Percentiles rank a stretch among this genome's conserved stretches.
phyloP scores from a whole-genome alignment of 1,140 invertebrate species.

The Ridgeia piscesae region DNA sequence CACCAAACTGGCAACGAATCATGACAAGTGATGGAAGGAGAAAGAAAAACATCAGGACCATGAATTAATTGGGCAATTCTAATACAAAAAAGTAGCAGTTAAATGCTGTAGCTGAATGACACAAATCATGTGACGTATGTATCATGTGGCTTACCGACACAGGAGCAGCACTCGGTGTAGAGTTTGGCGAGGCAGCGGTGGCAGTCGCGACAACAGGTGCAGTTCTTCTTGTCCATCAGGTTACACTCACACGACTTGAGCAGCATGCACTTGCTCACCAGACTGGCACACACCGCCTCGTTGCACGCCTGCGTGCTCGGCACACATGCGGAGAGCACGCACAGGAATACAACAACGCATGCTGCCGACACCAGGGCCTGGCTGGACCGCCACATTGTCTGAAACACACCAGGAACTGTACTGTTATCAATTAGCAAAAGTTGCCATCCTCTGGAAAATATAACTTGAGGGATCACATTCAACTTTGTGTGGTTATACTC shows the following conservation, averaged over 20 bases:
- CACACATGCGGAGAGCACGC: constrained; percentile 17
- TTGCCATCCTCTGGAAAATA: too few species aligned
- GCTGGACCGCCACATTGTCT: neutral
- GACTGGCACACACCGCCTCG: constrained; percentile 86
- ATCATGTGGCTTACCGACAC: constrained; percentile 74
- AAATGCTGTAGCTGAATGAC: neutral
- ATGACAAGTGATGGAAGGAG: neutral
- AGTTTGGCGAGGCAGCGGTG: constrained; percentile 83
- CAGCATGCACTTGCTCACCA: constrained; percentile 93
- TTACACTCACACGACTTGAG: constrained; percentile 95
- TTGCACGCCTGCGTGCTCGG: constrained; percentile 65
- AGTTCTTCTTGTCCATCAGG: constrained; percentile 67
- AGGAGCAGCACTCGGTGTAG: constrained; percentile 92
- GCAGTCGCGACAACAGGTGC: constrained; percentile 90
- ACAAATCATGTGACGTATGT: neutral
- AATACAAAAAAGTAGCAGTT: neutral
- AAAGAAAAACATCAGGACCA: neutral
- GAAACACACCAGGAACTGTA: neutral
- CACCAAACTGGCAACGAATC: constrained; percentile 4
- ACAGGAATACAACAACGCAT: constrained; percentile 11
- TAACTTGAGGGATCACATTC: too few species aligned
- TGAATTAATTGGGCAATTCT: neutral
- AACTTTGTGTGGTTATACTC: too few species aligned
- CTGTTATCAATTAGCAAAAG: neutral
- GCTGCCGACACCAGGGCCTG: constrained; percentile 25